phyloP scores from a whole-genome alignment of 2,797 vertebrate species.

The Melanotaenia parkinsoni region DNA sequence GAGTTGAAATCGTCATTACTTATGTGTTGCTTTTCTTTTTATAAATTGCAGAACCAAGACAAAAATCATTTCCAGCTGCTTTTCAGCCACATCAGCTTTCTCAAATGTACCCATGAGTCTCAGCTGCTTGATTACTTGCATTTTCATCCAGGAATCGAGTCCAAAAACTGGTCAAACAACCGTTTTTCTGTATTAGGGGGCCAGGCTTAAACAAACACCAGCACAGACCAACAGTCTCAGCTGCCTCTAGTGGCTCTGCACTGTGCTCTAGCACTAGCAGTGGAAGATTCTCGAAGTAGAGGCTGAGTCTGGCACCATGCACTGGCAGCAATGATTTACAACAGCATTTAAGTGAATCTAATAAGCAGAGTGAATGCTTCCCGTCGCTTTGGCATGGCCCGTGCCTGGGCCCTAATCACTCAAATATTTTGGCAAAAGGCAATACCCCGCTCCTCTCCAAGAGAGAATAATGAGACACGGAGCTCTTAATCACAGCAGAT shows the following conservation, averaged over 20 bases:
- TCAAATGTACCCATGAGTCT: conserved; percentile 42
- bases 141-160: conserved; percentile 56
- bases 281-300: conserved; percentile 72
- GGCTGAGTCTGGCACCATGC: conserved; percentile 75
- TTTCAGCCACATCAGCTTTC: conserved; percentile 53
- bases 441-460: conserved; percentile 84
- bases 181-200: conserved; percentile 57
- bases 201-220: conserved; percentile 71
- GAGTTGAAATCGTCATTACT: conserved; percentile 59
- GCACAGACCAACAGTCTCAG: conserved; percentile 56
- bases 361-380: conserved; percentile 95
- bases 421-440: conserved; percentile 95
- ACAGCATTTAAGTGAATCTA: conserved; percentile 92
- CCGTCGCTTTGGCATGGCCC: conserved; percentile 91
- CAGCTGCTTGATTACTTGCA: conserved; percentile 60
- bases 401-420: conserved; percentile 92
- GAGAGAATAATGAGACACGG: conserved; percentile 85
- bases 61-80: conserved; percentile 65
- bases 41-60: conserved; percentile 58
- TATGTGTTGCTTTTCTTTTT: conserved; percentile 17
- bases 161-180: conserved; percentile 64
- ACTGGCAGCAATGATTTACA: conserved; percentile 91
- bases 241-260: conserved; percentile 62
- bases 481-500: conserved; percentile 96
- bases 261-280: conserved; percentile 68